Evolutionary conservation across 2,797 vertebrate genomes (phyloP).

Genomic region (Botia kubotai): DNA sequence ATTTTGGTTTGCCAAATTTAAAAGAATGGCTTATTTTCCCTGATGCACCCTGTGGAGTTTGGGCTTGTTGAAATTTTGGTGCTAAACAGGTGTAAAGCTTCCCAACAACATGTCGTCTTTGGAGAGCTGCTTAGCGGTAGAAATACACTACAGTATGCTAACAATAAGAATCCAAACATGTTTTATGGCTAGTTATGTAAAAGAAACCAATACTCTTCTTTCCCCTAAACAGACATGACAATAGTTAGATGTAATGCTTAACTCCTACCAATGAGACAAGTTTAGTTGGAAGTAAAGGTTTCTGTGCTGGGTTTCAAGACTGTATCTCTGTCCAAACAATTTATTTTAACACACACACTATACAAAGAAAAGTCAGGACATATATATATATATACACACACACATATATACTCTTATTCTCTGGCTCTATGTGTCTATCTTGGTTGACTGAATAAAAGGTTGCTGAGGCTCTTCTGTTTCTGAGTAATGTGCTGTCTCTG

Average conservation of each 20-base stretch:
- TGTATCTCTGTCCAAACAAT: background rate
- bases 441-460: background rate
- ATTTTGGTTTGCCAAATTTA: slow-evolving; percentile 32
- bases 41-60: slow-evolving; percentile 20
- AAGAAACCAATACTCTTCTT: background rate
- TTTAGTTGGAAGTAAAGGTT: background rate
- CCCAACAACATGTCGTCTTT: background rate
- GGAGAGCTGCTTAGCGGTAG: slow-evolving; percentile 19
- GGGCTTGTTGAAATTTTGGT: slow-evolving; percentile 21
- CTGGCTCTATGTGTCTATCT: background rate
- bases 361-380: too few relatives aligned
- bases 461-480: background rate
- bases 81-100: slow-evolving; percentile 40
- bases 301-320: background rate
- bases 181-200: slow-evolving; percentile 14
- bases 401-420: background rate
- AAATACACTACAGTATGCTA: background rate
- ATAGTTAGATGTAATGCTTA: background rate
- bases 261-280: background rate
- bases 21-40: slow-evolving; percentile 8
- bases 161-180: slow-evolving; percentile 11
- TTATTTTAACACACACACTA: too few relatives aligned
- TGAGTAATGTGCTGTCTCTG: background rate
- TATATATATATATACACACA: too few relatives aligned
- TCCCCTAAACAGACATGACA: background rate